Base-by-base conservation (phyloP, 2,888 invertebrate species). In the Drosophila pegasa region DNA sequence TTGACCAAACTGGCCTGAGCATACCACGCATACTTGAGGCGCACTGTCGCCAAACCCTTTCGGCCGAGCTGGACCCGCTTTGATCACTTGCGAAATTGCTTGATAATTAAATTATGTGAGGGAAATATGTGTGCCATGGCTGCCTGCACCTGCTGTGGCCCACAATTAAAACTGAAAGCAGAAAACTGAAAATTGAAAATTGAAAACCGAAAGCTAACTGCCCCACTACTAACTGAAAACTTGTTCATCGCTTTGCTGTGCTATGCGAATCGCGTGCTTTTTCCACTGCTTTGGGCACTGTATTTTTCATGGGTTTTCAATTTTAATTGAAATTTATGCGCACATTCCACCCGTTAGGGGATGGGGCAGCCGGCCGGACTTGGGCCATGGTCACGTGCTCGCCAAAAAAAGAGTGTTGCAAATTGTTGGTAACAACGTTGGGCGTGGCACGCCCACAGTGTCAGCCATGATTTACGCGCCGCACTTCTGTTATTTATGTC, bases 301-400 rank as follows among this genome's bases (percentile, higher is more conserved):
- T 79, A 74, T 83, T 79, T 87, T 89, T 80, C 89, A 85, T 85
- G 89, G 85, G 80, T 80, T 85, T 85, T 80, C 80, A 71, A 88
- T 85, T 85, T 88, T 89, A 89, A 85, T 85, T 85, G 84, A 85
- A 85, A 85, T 85, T 85, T 85, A 85, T 89, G 88, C 88, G 58
- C 87, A 62, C 71, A 70, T 50, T 45, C 50, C 50, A 50, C 60
- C 52, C 43, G 52, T 25, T 51, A 63, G 70, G 80, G 71, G 77
- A 64, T 60, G 67, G 69, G 65, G 22, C 65, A 12, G 4, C 16
- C 27, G 16, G 43, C 10, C 40, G 48, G 59, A 59, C 40, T n/a
- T 25, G 50, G 41, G 31, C 64, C 20, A 14, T 18, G 59, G 86
- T 59, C 84, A 88, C 84, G 84, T 84, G 89, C 62, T 73, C 54